phyloP scores from a whole-genome alignment of 2,888 invertebrate species.

The Ormyrus pomaceus region DNA sequence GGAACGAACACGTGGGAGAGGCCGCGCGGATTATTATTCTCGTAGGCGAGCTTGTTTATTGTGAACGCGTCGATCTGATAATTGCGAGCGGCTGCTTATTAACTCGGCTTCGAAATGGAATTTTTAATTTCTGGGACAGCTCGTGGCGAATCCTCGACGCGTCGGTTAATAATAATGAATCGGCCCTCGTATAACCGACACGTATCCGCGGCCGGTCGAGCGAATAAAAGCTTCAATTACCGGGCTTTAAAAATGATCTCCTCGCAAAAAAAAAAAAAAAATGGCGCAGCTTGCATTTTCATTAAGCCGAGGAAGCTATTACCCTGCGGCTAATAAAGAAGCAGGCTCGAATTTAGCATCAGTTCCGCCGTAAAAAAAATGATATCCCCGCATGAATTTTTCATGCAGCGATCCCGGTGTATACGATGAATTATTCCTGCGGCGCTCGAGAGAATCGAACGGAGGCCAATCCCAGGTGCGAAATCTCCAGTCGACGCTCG shows the following conservation, averaged over 20 bases:
- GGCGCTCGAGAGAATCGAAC: too few relatives aligned
- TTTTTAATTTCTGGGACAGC: constrained; percentile 29
- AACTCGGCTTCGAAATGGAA: not conserved
- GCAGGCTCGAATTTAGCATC: too few relatives aligned
- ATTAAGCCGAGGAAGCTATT: too few relatives aligned
- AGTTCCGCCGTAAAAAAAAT: not conserved
- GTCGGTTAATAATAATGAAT: constrained; percentile 17
- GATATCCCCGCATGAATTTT: constrained; percentile 10
- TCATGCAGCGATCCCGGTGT: not conserved
- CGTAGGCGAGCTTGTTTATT: constrained; percentile 38
- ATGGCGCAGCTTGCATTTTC: too few relatives aligned
- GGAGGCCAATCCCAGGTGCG: constrained; percentile 9
- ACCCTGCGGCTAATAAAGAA: too few relatives aligned
- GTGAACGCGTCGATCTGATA: constrained; percentile 7
- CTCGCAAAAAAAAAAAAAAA: too few relatives aligned
- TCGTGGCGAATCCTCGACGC: not conserved
- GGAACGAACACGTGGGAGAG: constrained; percentile 29
- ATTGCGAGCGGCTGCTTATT: not conserved
- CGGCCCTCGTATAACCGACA: too few relatives aligned
- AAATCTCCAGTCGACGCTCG: constrained; percentile 30
- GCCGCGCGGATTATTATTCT: not conserved
- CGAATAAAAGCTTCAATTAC: too few relatives aligned
- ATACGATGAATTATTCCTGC: constrained; percentile 31
- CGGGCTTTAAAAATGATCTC: too few relatives aligned
- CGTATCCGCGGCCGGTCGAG: too few relatives aligned